Evolutionary conservation across 2,797 vertebrate species (phyloP).

Genomic region (Cossypha dichroa): DNA sequence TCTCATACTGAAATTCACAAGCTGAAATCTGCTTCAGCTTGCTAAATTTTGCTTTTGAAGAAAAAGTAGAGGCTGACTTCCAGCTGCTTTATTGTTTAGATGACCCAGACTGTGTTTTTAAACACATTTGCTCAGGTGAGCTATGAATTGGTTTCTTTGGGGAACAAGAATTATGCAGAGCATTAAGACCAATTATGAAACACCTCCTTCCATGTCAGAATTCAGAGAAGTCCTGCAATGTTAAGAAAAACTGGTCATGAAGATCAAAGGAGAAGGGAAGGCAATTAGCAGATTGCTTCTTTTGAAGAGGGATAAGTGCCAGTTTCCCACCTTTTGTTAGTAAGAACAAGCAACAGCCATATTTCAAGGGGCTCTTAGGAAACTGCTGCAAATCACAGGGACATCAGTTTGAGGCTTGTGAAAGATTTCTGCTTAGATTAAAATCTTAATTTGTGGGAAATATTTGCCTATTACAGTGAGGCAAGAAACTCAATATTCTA

Average conservation of each 20-base stretch:
- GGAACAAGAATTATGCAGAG: neutral
- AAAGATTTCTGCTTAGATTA: neutral
- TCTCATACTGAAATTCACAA: neutral
- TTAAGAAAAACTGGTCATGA: neutral
- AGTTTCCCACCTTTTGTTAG: neutral
- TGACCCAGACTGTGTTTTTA: neutral
- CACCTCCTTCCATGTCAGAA: neutral
- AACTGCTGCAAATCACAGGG: neutral
- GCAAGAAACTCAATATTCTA: neutral
- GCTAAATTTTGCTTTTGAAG: neutral
- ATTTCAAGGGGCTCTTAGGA: neutral
- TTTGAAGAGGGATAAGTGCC: neutral
- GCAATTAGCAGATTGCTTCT: constrained; percentile 30
- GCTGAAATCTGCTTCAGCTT: no score
- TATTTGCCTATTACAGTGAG: neutral
- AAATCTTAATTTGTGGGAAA: neutral
- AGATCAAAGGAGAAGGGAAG: constrained; percentile 29
- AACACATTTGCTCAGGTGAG: neutral
- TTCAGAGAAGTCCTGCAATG: neutral
- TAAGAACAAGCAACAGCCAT: neutral
- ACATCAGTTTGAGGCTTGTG: neutral
- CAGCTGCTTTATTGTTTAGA: neutral
- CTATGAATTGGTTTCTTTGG: neutral
- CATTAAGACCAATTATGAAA: neutral
- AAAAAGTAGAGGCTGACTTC: neutral